Evolutionary conservation across 2,113 vertebrate genomes (phyloP), one percentile per base, ranked within the genome.

Genomic region (Dromiciops gliroides): DNA sequence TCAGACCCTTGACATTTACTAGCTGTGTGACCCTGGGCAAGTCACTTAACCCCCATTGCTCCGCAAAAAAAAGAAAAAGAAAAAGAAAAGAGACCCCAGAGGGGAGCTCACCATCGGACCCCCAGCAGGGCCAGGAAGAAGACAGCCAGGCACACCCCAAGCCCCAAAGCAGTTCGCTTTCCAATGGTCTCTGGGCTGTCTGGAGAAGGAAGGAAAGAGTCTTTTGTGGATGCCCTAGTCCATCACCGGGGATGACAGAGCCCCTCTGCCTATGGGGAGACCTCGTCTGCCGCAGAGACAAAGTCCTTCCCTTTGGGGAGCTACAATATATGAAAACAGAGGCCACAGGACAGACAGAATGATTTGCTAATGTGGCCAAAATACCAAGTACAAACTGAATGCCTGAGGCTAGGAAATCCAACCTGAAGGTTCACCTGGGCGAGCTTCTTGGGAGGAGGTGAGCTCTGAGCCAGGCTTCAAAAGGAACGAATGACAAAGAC

Each of bases 31-130:
- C n/a, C n/a, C n/a, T n/a, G n/a, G n/a, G n/a, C n/a, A n/a, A n/a
- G n/a, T n/a, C n/a, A n/a, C n/a, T n/a, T n/a, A n/a, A n/a, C n/a
- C n/a, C n/a, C n/a, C n/a, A n/a, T n/a, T n/a, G n/a, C n/a, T n/a
- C n/a, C n/a, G n/a, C n/a, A n/a, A n/a, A n/a, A n/a, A n/a, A n/a
- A n/a, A n/a, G n/a, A n/a, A n/a, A n/a, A n/a, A n/a, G n/a, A n/a
- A n/a, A n/a, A n/a, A n/a, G 97, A 98, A 98, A 67, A 98, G 98
- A 16, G 98, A 99, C 11, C 98, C 98, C 97, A 96, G 98, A 56
- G 99, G 98, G 98, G 98, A 98, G 92, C 96, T 98, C 94, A 97
- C 97, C 50, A 95, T 37, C 3, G 48, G 5, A 26, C 50, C 31
- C 94, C 96, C 94, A 95, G 56, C 31, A 91, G 8, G 0, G 12